Conservation (phyloP, 2,113 vertebrate genomes). For the Pantherophis guttatus region DNA sequence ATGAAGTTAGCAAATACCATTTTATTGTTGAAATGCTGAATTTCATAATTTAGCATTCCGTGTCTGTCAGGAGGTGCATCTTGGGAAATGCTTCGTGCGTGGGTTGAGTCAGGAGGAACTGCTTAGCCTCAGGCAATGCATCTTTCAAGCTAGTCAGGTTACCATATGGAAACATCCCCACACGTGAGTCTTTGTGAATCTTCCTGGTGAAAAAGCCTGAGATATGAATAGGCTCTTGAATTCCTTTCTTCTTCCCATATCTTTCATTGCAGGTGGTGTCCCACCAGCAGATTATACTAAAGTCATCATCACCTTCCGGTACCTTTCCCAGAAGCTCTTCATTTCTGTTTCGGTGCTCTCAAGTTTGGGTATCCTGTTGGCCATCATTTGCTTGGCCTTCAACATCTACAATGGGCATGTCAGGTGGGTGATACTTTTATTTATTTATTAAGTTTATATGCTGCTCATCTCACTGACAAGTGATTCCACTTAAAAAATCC, state of each 20-base stretch:
- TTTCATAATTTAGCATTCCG: background rate
- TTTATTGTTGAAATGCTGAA: background rate
- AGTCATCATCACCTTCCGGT: slow-evolving; percentile 88
- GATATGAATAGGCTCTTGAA: background rate
- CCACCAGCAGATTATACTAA: slow-evolving; percentile 90
- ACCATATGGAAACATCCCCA: background rate
- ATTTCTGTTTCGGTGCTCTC: slow-evolving; percentile 87
- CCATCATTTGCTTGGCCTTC: slow-evolving; percentile 88
- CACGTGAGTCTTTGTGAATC: background rate
- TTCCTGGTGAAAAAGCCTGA: background rate
- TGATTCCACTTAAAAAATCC: background rate
- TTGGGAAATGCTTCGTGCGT: background rate
- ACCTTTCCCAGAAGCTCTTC: slow-evolving; percentile 92
- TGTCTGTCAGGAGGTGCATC: background rate
- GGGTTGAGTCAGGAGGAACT: background rate
- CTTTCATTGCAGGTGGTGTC: slow-evolving; percentile 67
- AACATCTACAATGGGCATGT: slow-evolving; percentile 95
- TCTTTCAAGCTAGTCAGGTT: background rate
- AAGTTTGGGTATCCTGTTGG: slow-evolving; percentile 84
- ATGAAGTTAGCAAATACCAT: background rate
- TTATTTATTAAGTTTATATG: background rate
- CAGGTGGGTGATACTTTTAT: slow-evolving; percentile 69
- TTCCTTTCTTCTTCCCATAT: background rate
- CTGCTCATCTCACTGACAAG: background rate
- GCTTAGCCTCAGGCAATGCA: background rate